Percentiles rank a stretch among this genome's conserved stretches.
These are phyloP conservation scores for Zapus hudsonius DNA, from an alignment of 2,113 vertebrate species.

Conservation along the genomic window DNA sequence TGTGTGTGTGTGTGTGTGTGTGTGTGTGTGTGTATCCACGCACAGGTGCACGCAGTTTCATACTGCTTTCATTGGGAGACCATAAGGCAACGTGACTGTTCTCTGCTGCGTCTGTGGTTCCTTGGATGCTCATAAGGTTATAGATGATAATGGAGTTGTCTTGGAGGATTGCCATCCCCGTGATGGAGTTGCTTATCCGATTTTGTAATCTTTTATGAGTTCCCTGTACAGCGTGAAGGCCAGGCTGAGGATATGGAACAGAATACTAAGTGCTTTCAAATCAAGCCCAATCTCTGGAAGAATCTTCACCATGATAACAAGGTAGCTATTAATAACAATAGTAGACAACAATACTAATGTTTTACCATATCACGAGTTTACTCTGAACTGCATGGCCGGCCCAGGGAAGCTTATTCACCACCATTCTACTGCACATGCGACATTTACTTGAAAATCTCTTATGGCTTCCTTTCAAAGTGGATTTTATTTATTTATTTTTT, in stretches of 20 bases:
- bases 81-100: conserved; percentile 3
- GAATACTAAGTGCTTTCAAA: conserved; percentile 69
- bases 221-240: conserved; percentile 47
- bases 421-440: neutral
- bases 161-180: conserved; percentile 51
- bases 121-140: neutral
- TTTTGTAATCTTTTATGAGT: conserved; percentile 65
- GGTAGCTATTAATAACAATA: conserved; percentile 51
- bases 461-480: neutral
- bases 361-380: neutral
- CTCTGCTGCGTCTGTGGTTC: conserved; percentile 55
- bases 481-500: neutral
- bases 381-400: neutral
- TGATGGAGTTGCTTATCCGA: conserved; percentile 43
- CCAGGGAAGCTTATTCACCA: neutral
- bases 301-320: conserved; percentile 42
- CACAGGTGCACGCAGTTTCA: conserved; percentile 13
- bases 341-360: neutral
- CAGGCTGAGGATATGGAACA: neutral
- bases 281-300: conserved; percentile 45
- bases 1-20: neutral
- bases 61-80: conserved; percentile 35
- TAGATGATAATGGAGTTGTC: conserved; percentile 59
- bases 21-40: no score
- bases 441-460: neutral